Percentiles rank a stretch among this genome's conserved stretches.
These are phyloP conservation scores for Tetramorium parvispinum DNA, from an alignment of 1,140 invertebrate species.

Conservation along the genomic window DNA sequence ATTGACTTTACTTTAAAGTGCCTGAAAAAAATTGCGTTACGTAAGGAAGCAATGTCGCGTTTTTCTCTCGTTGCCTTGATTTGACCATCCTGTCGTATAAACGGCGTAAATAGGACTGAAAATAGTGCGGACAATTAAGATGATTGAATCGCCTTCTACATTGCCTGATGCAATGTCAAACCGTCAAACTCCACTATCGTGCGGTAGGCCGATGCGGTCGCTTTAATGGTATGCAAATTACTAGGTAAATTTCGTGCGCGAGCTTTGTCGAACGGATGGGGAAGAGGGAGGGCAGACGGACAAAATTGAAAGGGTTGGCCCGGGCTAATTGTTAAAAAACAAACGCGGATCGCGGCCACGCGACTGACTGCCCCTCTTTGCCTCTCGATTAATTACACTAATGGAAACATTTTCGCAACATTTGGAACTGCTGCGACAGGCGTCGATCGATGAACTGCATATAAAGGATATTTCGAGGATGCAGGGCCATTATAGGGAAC, in stretches of 20 bases:
- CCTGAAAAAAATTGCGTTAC: background rate
- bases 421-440: background rate
- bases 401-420: slow-evolving; percentile 50
- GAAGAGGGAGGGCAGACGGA: too few relatives aligned
- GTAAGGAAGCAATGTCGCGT: background rate
- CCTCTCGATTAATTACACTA: slow-evolving; percentile 44
- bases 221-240: slow-evolving; percentile 62
- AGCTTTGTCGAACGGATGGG: slow-evolving; percentile 23
- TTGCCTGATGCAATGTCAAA: slow-evolving; percentile 1
- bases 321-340: slow-evolving; percentile 47
- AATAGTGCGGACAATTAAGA: slow-evolving; percentile 60
- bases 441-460: background rate
- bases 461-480: background rate
- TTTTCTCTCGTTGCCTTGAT: background rate
- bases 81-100: background rate
- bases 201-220: slow-evolving; percentile 38
- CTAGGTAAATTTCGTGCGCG: slow-evolving; percentile 39
- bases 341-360: slow-evolving; percentile 29
- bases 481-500: background rate
- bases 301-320: slow-evolving; percentile 53
- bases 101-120: slow-evolving; percentile 7
- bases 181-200: slow-evolving; percentile 11
- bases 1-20: background rate
- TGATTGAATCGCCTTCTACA: slow-evolving; percentile 40
- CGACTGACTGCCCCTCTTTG: background rate